A percentile compares a stretch with the other conserved stretches of the same genome.
Conservation (phyloP, 2,113 vertebrate genomes). For the Macheiramphus alcinus region DNA sequence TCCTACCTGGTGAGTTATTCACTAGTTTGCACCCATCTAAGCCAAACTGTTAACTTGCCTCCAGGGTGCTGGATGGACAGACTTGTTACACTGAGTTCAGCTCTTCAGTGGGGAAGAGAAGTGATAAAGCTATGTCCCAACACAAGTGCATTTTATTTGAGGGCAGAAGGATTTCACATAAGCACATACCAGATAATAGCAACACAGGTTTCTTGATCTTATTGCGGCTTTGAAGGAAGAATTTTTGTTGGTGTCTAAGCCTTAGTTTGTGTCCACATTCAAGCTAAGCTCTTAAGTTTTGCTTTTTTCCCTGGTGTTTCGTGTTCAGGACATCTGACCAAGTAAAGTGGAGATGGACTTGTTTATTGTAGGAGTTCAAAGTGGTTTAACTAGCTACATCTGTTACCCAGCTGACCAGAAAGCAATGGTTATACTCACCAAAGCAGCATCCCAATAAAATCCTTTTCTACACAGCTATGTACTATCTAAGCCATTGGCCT, state of each 20-base stretch:
- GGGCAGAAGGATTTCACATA: not conserved
- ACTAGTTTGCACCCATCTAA: not conserved
- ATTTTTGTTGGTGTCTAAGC: not conserved
- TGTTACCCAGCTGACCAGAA: conserved; percentile 49
- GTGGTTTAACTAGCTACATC: conserved; percentile 32
- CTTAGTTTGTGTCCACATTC: not conserved
- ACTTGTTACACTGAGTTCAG: not conserved
- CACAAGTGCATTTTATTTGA: not conserved
- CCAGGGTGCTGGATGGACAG: not conserved
- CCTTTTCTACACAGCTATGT: not conserved
- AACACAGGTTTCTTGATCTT: not conserved
- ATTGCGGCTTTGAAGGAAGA: not conserved
- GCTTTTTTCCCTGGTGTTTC: not conserved
- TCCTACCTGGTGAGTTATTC: not conserved
- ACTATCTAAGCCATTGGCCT: not conserved
- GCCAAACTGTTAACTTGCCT: not conserved
- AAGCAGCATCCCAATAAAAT: conserved; percentile 22
- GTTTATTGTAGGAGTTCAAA: conserved; percentile 47
- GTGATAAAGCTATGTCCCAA: not conserved
- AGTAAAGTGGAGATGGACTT: not conserved
- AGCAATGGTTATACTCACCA: not conserved
- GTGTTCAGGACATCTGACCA: not conserved
- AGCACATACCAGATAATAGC: not conserved
- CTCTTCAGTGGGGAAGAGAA: not conserved
- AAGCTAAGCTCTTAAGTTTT: not conserved